Base-by-base conservation (phyloP, 64 coral and sea anemone genomes). In the Porites lutea region DNA sequence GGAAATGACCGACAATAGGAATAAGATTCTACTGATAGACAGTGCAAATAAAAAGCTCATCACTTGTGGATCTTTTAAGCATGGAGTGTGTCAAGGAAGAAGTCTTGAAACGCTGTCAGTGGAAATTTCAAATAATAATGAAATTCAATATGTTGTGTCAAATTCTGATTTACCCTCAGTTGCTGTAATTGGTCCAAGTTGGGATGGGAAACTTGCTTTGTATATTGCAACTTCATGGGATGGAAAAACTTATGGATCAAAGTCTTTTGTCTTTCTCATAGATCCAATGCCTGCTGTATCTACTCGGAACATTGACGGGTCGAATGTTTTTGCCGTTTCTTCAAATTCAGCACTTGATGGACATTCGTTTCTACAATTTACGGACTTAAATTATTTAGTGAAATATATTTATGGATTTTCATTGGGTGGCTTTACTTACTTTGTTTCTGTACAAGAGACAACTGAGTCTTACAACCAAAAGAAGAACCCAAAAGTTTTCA, bases 221-320 rank as follows among this genome's bases (percentile, higher is more conserved):
- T 97, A 97, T 72, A 59, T 97, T 88, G 95, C 78, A 52, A 85
- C 95, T 52, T 52, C 88, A 10, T 97, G 95, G 95, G 64, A 58
- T 65, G 2, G 3, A 48, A 71, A 47, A 86, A n/a, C n/a, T n/a
- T 52, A 88, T n/a, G 8, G 57, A 55, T 15, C 20, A n/a, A 2
- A 4, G 11, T 13, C 57, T 0, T 64, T 73, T 0, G 0, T 3
- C 2, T 15, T 37, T 10, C 3, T 14, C 11, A 2, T 79, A 19
- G 11, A 7, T 15, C 2, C 0, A 0, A 45, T 13, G 23, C 55
- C 19, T 44, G 47, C 60, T 74, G 65, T 83, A 59, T 46, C 80
- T 8, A 85, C 90, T 61, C 87, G 95, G 45, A 69, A 69, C 23
- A 69, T 93, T 81, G 71, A 89, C 71, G 54, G 53, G 3, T 9